A percentile compares a stretch with the other conserved stretches of the same genome.
These are phyloP conservation scores for Triplophysa bombifrons DNA, from an alignment of 2,797 vertebrate genomes.

Conservation along the genomic window DNA sequence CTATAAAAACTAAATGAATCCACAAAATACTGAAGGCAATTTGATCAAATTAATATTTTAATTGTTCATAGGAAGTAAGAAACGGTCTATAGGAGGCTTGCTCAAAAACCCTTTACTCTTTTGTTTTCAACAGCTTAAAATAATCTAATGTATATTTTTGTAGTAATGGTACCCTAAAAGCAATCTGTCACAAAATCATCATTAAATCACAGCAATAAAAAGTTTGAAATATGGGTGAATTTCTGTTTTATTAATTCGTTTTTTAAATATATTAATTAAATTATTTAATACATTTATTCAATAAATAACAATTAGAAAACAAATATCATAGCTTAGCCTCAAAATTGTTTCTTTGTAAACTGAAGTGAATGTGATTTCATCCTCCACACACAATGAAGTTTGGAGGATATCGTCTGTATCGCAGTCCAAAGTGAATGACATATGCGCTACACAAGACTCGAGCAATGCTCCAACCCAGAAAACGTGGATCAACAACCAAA, in stretches of 20 bases:
- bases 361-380: slow-evolving; percentile 34
- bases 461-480: slow-evolving; percentile 5
- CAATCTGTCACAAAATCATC: not conserved
- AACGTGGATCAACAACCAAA: not conserved
- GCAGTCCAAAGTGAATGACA: not conserved
- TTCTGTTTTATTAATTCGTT: not conserved
- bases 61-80: not conserved
- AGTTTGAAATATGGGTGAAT: not conserved
- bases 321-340: not conserved
- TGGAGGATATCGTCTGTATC: not conserved
- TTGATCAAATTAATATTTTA: not conserved
- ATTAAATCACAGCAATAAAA: slow-evolving; percentile 27
- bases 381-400: not conserved
- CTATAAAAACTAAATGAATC: not conserved
- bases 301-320: not conserved
- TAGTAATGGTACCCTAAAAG: not conserved
- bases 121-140: too few relatives aligned
- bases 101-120: too few relatives aligned
- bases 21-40: too few relatives aligned
- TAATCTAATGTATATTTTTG: slow-evolving; percentile 37
- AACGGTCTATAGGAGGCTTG: not conserved
- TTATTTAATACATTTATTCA: not conserved
- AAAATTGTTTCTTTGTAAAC: slow-evolving; percentile 27
- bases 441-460: not conserved
- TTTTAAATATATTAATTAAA: too few relatives aligned